Evolutionary conservation across 2,113 vertebrate genomes (phyloP), one percentile per base, ranked within the genome.

Genomic region (Peucedramus taeniatus): DNA sequence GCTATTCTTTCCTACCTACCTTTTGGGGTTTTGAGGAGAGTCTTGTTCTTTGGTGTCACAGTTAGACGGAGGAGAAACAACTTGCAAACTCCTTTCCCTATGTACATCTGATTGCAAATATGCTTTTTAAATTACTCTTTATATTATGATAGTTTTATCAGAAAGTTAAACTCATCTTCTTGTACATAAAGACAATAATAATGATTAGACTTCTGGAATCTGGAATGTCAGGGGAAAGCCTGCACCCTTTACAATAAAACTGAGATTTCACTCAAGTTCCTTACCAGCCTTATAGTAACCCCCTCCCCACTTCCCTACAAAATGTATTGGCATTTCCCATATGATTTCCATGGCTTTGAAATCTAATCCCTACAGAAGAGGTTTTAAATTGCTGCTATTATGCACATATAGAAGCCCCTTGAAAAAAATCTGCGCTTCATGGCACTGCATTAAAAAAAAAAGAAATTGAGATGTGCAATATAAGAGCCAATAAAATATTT

Each of bases 341-440:
- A 77, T 75, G 15, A 92, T 80, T 93, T 88, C 47, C 78, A 20
- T 78, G 51, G 15, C 56, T 92, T 96, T 78, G 49, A 95, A 92
- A 93, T 74, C 71, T 49, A 90, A 91, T 93, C 59, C 64, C 31
- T 60, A 54, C 47, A 89, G 72, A 93, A 78, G 56, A 88, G 11
- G 35, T 66, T 86, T 94, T 75, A 83, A 95, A 90, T 88, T 94
- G 47, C 31, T 91, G 44, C 56, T 77, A 59, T 92, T 93, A 86
- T 70, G 95, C 77, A 90, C 21, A 87, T 56, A 94, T 47, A 91
- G 80, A 44, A 95, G 40, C 7, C 22, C 50, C 64, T 88, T 74
- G 10, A 77, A 47, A 85, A 61, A 90, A 93, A 75, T 51, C 26
- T 35, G 56, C 60, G 15, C 30, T 80, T 91, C 64, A 91, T 93